Evolutionary conservation across 2,113 vertebrate genomes (phyloP), one percentile per base, ranked within the genome.

Genomic region (Chaetura pelagica): DNA sequence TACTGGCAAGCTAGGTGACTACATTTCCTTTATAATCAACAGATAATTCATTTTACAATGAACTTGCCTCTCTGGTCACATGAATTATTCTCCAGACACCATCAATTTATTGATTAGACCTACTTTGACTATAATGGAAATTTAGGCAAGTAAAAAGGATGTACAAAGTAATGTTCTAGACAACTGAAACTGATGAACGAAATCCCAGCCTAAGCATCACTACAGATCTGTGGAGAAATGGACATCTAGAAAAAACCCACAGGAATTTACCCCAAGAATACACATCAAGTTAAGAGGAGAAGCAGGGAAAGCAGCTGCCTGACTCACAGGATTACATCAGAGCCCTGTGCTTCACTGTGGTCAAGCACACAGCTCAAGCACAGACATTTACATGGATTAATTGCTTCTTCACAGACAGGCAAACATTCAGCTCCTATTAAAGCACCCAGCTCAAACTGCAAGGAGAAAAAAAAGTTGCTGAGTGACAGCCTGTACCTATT

Each of bases 171-270:
- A 88, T 4, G 15, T 26, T 82, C 38, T 8, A 63, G 57, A 62
- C 34, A 67, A 3, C 7, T 15, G 16, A 87, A 59, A 55, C 15
- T 3, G 21, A 75, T 6, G 10, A 75, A 16, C 69, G 71, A 54
- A 89, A 90, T 21, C 52, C 32, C 66, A 82, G n/a, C 34, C 27
- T 29, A 61, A 35, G 6, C 7, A 10, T 42, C 69, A 63, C 27
- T 63, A 51, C 10, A 48, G 32, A 57, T 15, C 38, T 27, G 34
- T 27, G 19, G 40, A 52, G 62, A 90, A 87, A 78, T 1, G 0
- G 29, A 57, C 12, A 59, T 24, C 23, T 22, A 85, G 24, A 0
- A 26, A 40, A 67, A n/a, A 57, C 9, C 0, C 59, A 49, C 6
- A n/a, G 8, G n/a, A 35, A n/a, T 67, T 72, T 55, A 79, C 22